Evolutionary conservation across 2,113 vertebrate genomes (phyloP).

Genomic region (Chloropsis cyanopogon): DNA sequence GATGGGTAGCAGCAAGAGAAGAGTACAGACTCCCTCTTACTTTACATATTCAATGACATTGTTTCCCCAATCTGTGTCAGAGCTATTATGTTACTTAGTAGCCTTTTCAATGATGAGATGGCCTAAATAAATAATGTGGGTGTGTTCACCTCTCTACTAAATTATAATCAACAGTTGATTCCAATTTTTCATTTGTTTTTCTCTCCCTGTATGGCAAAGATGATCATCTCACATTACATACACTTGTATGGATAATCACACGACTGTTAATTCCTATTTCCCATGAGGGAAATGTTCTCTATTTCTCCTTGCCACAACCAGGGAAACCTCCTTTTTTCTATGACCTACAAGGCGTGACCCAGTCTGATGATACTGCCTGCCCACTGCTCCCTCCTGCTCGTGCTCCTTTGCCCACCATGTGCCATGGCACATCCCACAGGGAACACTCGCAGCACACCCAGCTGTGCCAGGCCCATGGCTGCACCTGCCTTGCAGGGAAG

Average conservation of each 20-base stretch:
- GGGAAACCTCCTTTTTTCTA: background rate
- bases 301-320: background rate
- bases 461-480: background rate
- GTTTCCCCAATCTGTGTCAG: background rate
- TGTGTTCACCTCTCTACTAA: background rate
- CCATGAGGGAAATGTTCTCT: background rate
- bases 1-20: background rate
- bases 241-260: background rate
- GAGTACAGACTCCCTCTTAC: background rate
- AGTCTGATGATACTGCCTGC: background rate
- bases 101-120: background rate
- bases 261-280: background rate
- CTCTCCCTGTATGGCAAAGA: background rate
- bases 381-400: background rate
- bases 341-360: background rate
- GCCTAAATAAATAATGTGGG: background rate
- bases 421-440: accelerated
- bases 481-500: background rate
- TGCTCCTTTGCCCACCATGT: background rate
- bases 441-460: background rate
- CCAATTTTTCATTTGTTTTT: background rate
- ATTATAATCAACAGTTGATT: background rate
- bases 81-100: background rate
- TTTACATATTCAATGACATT: background rate
- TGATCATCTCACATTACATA: background rate